These are phyloP conservation scores for Ophion obscuratus DNA, from an alignment of 2,888 invertebrate genomes.

Conservation along the genomic window DNA sequence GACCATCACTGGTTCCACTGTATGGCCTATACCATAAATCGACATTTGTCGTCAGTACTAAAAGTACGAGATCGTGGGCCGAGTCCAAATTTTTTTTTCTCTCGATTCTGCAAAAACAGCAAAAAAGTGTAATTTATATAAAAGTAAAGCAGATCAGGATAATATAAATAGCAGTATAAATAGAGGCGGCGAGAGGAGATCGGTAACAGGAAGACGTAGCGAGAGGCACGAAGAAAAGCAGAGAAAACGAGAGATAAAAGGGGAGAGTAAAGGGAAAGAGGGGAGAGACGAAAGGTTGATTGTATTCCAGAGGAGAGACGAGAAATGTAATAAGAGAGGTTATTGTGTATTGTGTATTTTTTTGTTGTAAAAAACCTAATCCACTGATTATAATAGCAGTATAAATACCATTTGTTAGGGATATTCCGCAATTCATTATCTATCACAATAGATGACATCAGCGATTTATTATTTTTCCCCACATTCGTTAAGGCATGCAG, in stretches of 20 bases:
- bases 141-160: conserved; percentile 7
- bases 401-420: not conserved
- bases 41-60: no score
- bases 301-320: not conserved
- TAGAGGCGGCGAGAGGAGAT: no score
- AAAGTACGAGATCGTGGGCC: conserved; percentile 25
- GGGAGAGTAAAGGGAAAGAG: not conserved
- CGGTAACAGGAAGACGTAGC: conserved; percentile 6
- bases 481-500: conserved; percentile 14
- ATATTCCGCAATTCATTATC: conserved; percentile 9
- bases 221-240: not conserved
- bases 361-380: conserved; percentile 3
- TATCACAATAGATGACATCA: conserved; percentile 19
- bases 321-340: not conserved
- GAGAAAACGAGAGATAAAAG: not conserved
- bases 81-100: not conserved
- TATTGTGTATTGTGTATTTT: not conserved
- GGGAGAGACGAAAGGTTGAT: not conserved
- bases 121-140: conserved; percentile 1
- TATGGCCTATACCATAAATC: conserved; percentile 17
- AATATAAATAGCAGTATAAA: conserved; percentile 4
- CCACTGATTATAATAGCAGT: conserved; percentile 19
- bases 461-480: conserved; percentile 14
- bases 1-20: conserved; percentile 19
- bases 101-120: conserved; percentile 8